Evolutionary conservation across 2,113 vertebrate genomes (phyloP).

Genomic region (Archocentrus centrarchus): DNA sequence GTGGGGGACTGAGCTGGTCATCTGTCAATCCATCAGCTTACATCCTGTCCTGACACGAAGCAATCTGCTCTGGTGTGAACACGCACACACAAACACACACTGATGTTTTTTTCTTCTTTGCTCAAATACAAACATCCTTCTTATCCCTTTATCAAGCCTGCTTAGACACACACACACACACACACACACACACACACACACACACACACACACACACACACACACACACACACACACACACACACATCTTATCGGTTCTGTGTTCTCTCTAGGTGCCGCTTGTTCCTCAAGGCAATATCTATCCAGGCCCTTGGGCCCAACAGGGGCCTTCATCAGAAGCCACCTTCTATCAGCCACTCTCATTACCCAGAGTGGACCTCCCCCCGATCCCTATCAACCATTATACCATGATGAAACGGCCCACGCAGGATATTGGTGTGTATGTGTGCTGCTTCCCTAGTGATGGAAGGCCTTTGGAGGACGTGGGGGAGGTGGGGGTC

Average conservation of each 20-base stretch:
- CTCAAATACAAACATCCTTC: conserved; percentile 17
- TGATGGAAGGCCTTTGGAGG: conserved; percentile 18
- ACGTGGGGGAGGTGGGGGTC: conserved; percentile 2
- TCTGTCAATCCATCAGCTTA: conserved; percentile 71
- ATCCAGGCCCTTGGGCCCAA: conserved; percentile 29
- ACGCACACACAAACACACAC: background rate
- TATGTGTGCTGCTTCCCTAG: conserved; percentile 21
- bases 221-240: background rate
- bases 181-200: background rate
- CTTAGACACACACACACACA: conserved; percentile 14
- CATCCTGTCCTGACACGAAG: conserved; percentile 39
- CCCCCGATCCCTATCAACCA: conserved; percentile 70
- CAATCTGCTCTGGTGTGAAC: conserved; percentile 54
- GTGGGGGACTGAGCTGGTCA: conserved; percentile 54
- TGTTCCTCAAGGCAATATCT: conserved; percentile 55
- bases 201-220: background rate
- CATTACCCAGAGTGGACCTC: conserved; percentile 73
- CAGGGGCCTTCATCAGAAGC: conserved; percentile 50
- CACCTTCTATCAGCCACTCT: conserved; percentile 68
- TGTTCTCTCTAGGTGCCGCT: background rate
- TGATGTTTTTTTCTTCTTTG: conserved; percentile 21
- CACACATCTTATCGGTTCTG: conserved; percentile 2
- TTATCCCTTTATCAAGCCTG: conserved; percentile 25
- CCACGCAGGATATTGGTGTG: conserved; percentile 67
- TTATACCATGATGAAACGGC: conserved; percentile 58